Conservation (phyloP, 1,140 invertebrate genomes). For the Nasonia giraulti region DNA sequence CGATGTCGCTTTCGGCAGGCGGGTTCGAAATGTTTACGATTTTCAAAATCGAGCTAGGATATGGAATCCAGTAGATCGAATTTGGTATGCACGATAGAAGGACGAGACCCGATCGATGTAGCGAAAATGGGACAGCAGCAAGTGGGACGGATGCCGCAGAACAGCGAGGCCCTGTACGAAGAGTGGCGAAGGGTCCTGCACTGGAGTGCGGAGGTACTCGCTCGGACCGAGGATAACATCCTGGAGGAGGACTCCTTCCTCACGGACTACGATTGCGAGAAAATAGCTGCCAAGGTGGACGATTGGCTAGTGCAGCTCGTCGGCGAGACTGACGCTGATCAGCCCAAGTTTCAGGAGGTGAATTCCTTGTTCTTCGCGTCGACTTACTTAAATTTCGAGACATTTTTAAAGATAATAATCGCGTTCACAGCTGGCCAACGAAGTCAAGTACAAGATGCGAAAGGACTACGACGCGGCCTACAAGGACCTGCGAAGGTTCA, state of each 20-base stretch:
- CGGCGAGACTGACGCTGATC: not conserved
- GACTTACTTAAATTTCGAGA: no score
- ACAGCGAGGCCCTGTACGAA: slow-evolving; percentile 53
- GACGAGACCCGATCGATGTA: not conserved
- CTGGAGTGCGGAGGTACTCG: slow-evolving; percentile 61
- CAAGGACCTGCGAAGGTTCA: slow-evolving; percentile 50
- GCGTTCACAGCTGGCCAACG: not conserved
- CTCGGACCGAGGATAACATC: slow-evolving; percentile 58
- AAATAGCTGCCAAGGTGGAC: slow-evolving; percentile 56
- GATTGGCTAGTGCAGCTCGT: slow-evolving; percentile 52
- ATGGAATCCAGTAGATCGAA: no score
- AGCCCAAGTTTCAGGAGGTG: not conserved
- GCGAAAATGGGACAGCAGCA: slow-evolving; percentile 61
- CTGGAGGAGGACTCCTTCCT: slow-evolving; percentile 58
- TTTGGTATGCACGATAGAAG: not conserved
- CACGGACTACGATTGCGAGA: slow-evolving; percentile 55
- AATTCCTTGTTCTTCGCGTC: not conserved
- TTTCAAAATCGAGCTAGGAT: not conserved
- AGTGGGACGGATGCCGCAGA: slow-evolving; percentile 59
- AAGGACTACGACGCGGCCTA: slow-evolving; percentile 56
- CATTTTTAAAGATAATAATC: no score
- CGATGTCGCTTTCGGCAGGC: not conserved
- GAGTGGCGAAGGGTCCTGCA: slow-evolving; percentile 59
- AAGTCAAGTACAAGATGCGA: slow-evolving; percentile 50
- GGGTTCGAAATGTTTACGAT: not conserved